Evolutionary conservation across 1,140 invertebrate species (phyloP), one percentile per base, ranked within the genome.

Genomic region (Achroia grisella): DNA sequence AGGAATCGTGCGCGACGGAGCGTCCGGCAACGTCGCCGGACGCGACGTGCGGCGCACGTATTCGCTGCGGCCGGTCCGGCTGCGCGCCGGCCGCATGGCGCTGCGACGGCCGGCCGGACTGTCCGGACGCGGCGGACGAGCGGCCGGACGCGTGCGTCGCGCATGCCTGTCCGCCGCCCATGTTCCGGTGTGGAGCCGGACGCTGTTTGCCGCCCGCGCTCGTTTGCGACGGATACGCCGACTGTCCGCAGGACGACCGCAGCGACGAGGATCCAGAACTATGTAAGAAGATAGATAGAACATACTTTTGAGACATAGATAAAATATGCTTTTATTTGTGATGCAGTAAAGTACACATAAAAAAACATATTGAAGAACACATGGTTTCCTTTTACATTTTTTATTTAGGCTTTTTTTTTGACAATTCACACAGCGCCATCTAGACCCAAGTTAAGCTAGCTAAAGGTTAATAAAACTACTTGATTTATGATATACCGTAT

Each of bases 191-290:
- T 71, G 85, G 79, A 2, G 92, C 91, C 48, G 88, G 91, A 28
- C 89, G 89, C 41, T 95, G 94, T 71, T 89, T 95, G 35, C 89
- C 89, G 34, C 71, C 87, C 8, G 77, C 78, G 17, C 81, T 89
- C 48, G 80, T 89, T 6, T 95, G 94, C 65, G 92, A 95, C 79
- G 90, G 90, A 0, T 80, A 79, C 44, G 87, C 89, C 49, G 91
- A 95, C 60, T 95, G 94, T 71, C 82, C 93, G 13, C 30, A 9
- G 9, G 13, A 9, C 3, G 15, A 33, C 93, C 71, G 88, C 17
- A 92, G 90, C 33, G 97, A 98, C 79, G 95, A 97, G 84, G 85
- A 79, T 51, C 64, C 74, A 1, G 50, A 73, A 3, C 67, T 87
- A 41, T 93, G 91, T 80, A 69, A 50, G 64, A 59, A 32, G n/a